phyloP scores from a whole-genome alignment of 1,140 invertebrate genomes.

The Euwallacea fornicatus region DNA sequence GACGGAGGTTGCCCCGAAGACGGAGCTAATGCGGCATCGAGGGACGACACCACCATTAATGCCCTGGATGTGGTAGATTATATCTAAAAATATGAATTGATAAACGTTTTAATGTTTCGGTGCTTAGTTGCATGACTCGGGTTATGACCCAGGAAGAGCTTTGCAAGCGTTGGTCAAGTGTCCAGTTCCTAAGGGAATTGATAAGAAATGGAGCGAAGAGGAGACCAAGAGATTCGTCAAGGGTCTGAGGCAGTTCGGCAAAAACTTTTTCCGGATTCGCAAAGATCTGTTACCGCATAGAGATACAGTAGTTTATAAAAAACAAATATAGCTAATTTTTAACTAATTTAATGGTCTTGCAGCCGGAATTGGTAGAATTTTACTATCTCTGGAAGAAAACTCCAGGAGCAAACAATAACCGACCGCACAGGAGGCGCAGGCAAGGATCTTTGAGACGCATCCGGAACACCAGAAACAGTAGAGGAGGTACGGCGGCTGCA shows the following conservation, averaged over 20 bases:
- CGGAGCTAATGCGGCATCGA: slow-evolving; percentile 91
- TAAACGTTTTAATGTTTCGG: neutral
- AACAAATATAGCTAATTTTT: neutral
- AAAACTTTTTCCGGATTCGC: slow-evolving; percentile 98
- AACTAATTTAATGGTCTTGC: slow-evolving; percentile 37
- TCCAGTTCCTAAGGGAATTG: slow-evolving; percentile 93
- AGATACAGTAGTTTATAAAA: slow-evolving; percentile 73
- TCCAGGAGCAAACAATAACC: slow-evolving; percentile 93
- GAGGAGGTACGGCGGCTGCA: slow-evolving; percentile 58
- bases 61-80: slow-evolving; percentile 84
- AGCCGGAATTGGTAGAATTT: slow-evolving; percentile 96
- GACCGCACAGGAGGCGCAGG: slow-evolving; percentile 85
- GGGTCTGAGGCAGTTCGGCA: slow-evolving; percentile 95
- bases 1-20: slow-evolving; percentile 96
- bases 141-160: slow-evolving; percentile 93
- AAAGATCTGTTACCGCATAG: slow-evolving; percentile 95
- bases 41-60: slow-evolving; percentile 97
- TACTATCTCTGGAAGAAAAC: slow-evolving; percentile 99
- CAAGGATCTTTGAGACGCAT: slow-evolving; percentile 88
- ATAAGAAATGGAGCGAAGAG: slow-evolving; percentile 97
- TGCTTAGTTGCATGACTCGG: slow-evolving; percentile 83
- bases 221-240: slow-evolving; percentile 98
- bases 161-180: slow-evolving; percentile 95
- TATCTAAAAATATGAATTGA: neutral
- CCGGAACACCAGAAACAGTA: slow-evolving; percentile 74